Base-by-base conservation (phyloP, 2,888 invertebrate species). In the Tinea semifulvella region DNA sequence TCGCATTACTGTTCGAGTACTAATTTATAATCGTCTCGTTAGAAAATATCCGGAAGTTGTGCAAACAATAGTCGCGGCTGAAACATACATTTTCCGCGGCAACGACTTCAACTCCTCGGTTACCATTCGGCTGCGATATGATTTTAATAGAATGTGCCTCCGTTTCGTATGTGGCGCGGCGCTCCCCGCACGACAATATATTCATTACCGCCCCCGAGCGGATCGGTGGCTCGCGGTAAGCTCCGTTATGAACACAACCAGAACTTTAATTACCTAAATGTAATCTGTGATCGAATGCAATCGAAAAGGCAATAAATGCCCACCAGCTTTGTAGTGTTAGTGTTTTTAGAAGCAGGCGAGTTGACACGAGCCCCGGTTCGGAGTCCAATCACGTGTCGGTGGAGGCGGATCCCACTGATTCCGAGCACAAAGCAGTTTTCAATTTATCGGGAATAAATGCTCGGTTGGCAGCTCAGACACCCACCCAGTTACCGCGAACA, bases 41-140 rank as follows among this genome's bases (percentile, higher is more conserved):
- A 68, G 69, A 68, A 66, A 75, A 67, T 68, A 68, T 58, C 68
- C 73, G 75, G 73, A 76, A 79, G 75, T 73, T 75, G 75, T 65
- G 72, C 76, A 79, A 77, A 80, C 77, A 79, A 77, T 75, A 77
- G 76, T 69, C 66, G 69, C 68, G 61, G 61, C 68, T 65, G 71
- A 67, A 79, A 79, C 79, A 79, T 79, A 79, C 77, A 80, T 80
- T 80, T 77, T 79, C 79, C 76, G 77, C 70, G 71, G 77, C 79
- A 79, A 80, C 77, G 77, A 79, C 79, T 80, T 80, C 80, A 77
- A 76, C 77, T 77, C 79, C 80, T 76, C 77, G 69, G 77, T 77
- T 76, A 77, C 79, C 74, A 77, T 79, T 80, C 80, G 74, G 76
- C 76, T 79, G 76, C 75, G 74, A 77, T 79, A 79, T 77, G 75